Conservation (phyloP, 2,888 invertebrate genomes). For the Baronia brevicornis region DNA sequence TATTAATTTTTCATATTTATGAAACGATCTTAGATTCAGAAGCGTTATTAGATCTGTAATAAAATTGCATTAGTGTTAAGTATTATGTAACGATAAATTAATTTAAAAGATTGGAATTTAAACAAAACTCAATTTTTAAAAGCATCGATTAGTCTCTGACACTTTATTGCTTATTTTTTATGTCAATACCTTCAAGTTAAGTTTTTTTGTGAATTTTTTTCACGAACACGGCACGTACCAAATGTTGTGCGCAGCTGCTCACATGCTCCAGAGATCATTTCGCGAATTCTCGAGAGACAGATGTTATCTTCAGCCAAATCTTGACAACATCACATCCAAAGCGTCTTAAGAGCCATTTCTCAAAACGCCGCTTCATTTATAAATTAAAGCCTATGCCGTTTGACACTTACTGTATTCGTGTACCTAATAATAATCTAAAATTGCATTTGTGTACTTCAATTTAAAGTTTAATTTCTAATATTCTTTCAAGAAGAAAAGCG, state of each 20-base stretch:
- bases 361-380: too few relatives aligned
- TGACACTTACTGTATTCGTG: too few relatives aligned
- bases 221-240: slow-evolving; percentile 57
- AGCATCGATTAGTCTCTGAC: too few relatives aligned
- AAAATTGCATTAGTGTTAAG: too few relatives aligned
- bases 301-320: slow-evolving; percentile 27
- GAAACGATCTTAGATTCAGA: too few relatives aligned
- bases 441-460: neutral
- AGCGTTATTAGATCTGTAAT: too few relatives aligned
- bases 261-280: slow-evolving; percentile 42
- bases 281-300: slow-evolving; percentile 57
- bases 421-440: neutral
- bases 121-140: too few relatives aligned
- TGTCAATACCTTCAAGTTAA: neutral
- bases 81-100: too few relatives aligned
- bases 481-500: too few relatives aligned
- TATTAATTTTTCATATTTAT: too few relatives aligned
- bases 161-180: neutral
- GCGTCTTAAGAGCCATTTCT: slow-evolving; percentile 24
- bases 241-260: slow-evolving; percentile 64
- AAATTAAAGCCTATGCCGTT: too few relatives aligned
- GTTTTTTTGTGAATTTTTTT: slow-evolving; percentile 30
- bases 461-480: slow-evolving; percentile 2
- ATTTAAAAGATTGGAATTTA: too few relatives aligned
- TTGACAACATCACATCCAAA: slow-evolving; percentile 23